Evolutionary conservation across 2,113 vertebrate species (phyloP).

Genomic region (Dicaeum eximium): DNA sequence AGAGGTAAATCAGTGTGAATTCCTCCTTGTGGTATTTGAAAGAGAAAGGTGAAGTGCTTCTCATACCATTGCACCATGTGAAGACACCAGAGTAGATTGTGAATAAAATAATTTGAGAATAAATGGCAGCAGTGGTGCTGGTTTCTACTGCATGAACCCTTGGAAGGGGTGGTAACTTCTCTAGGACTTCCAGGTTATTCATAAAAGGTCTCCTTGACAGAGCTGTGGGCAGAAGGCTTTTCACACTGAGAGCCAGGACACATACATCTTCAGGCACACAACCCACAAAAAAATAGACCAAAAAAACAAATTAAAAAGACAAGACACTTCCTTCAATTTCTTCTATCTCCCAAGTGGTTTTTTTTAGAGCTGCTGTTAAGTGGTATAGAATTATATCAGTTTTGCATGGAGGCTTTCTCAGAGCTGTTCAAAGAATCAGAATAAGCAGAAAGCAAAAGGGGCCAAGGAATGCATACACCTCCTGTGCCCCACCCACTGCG

Average conservation of each 20-base stretch:
- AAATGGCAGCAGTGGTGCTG: not conserved
- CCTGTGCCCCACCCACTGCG: not conserved
- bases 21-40: not conserved
- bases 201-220: not conserved
- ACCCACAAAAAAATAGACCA: not conserved
- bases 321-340: not conserved
- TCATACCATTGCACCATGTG: accelerated
- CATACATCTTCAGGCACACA: accelerated
- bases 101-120: not conserved
- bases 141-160: not conserved
- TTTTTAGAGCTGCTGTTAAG: accelerated
- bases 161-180: not conserved
- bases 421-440: not conserved
- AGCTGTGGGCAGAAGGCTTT: not conserved
- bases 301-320: not conserved
- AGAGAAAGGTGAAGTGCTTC: not conserved
- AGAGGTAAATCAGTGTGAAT: not conserved
- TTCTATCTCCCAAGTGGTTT: not conserved
- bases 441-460: not conserved
- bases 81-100: not conserved
- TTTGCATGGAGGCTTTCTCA: not conserved
- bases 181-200: not conserved
- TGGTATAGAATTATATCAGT: not conserved
- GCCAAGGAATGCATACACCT: accelerated
- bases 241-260: not conserved